Conservation (phyloP, 2,113 vertebrate species). For the Acanthochromis polyacanthus region DNA sequence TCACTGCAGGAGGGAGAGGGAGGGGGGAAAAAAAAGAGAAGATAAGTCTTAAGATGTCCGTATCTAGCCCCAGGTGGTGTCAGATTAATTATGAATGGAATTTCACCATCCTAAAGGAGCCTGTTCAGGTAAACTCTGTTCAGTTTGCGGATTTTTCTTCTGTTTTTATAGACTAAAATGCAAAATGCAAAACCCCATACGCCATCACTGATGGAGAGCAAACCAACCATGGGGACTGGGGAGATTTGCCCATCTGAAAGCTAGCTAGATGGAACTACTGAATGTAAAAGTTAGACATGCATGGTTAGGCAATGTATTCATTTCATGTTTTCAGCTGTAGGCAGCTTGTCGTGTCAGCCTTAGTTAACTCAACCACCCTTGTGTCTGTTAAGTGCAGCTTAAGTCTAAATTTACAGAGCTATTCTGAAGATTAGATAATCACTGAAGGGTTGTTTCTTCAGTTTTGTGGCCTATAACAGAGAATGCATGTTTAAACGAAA, state of each 20-base stretch:
- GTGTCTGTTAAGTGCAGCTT: slow-evolving; percentile 21
- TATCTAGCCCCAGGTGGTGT: slow-evolving; percentile 53
- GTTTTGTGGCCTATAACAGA: neutral
- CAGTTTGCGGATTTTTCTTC: slow-evolving; percentile 27
- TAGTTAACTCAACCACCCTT: slow-evolving; percentile 40
- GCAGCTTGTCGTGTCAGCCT: slow-evolving; percentile 44
- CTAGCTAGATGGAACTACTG: slow-evolving; percentile 12
- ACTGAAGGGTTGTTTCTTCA: slow-evolving; percentile 12
- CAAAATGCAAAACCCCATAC: slow-evolving; percentile 14
- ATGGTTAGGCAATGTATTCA: slow-evolving; percentile 42
- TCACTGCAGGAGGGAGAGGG: slow-evolving; percentile 24
- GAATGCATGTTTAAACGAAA: neutral
- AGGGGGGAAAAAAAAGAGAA: slow-evolving; percentile 26
- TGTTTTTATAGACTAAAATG: slow-evolving; percentile 10
- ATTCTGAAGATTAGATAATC: slow-evolving; percentile 9
- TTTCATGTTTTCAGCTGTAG: slow-evolving; percentile 52
- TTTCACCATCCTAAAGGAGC: slow-evolving; percentile 38
- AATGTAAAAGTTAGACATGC: slow-evolving; percentile 30
- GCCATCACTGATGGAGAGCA: neutral
- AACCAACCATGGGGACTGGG: neutral
- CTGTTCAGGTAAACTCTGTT: slow-evolving; percentile 44
- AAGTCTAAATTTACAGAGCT: slow-evolving; percentile 7
- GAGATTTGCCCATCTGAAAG: slow-evolving; percentile 19
- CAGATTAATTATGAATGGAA: slow-evolving; percentile 60
- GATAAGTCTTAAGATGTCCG: slow-evolving; percentile 44